phyloP scores from a whole-genome alignment of 2,113 vertebrate genomes.

The Psittacula cyanocephala region DNA sequence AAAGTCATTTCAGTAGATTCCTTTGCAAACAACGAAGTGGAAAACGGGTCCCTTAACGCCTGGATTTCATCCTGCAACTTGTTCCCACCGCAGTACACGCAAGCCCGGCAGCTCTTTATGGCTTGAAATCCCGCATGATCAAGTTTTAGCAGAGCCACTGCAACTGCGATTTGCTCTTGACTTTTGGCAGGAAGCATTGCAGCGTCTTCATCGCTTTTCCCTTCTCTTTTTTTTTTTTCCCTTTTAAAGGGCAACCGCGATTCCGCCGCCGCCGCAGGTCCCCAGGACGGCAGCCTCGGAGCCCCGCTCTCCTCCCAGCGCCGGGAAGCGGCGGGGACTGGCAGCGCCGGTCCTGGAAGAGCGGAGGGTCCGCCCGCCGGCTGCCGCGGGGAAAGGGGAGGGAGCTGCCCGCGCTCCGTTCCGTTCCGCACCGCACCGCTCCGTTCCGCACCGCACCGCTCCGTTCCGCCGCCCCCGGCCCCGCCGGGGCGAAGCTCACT shows the following conservation, averaged over 20 bases:
- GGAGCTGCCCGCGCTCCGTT: neutral
- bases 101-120: neutral
- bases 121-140: conserved; percentile 5
- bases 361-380: conserved; percentile 59
- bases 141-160: conserved; percentile 52
- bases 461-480: neutral
- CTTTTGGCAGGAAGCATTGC: neutral
- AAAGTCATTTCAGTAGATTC: conserved; percentile 67
- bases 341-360: conserved; percentile 60
- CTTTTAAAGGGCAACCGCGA: neutral
- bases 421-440: neutral
- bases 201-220: neutral
- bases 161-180: neutral
- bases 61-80: conserved; percentile 49
- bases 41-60: conserved; percentile 24
- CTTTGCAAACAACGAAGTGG: conserved; percentile 24
- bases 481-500: conserved; percentile 13
- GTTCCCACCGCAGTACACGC: conserved; percentile 26
- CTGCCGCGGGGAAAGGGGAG: neutral
- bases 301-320: conserved; percentile 64
- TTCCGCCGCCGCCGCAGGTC: conserved; percentile 77
- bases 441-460: neutral
- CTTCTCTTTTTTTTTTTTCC: too few relatives aligned
- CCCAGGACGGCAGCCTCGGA: conserved; percentile 66
- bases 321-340: conserved; percentile 71